Evolutionary conservation across 2,888 invertebrate species (phyloP).

Genomic region (Epirrita christyi): DNA sequence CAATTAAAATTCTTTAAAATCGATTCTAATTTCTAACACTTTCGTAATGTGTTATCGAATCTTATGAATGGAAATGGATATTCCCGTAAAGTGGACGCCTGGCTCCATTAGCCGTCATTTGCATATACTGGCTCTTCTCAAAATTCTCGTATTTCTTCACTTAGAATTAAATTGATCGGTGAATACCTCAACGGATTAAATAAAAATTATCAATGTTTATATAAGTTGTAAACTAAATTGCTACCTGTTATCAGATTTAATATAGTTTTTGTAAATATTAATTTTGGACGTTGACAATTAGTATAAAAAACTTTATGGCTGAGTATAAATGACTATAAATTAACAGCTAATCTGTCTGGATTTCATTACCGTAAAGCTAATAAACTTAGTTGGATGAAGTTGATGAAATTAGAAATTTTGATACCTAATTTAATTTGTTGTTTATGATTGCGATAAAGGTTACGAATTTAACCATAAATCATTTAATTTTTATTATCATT

Average conservation of each 20-base stretch:
- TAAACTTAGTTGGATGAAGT: conserved; percentile 7
- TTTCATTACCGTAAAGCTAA: conserved; percentile 16
- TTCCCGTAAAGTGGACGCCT: conserved; percentile 55
- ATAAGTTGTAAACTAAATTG: conserved; percentile 55
- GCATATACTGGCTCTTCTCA: conserved; percentile 65
- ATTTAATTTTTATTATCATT: conserved; percentile 11
- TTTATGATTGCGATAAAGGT: conserved; percentile 23
- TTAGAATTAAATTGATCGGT: conserved; percentile 54
- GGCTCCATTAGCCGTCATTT: conserved; percentile 64
- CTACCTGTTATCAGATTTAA: conserved; percentile 54
- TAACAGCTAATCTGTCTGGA: conserved; percentile 18
- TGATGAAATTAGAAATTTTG: conserved; percentile 17
- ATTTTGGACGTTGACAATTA: conserved; percentile 32
- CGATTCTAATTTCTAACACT: conserved; percentile 41
- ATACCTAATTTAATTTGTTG: conserved; percentile 1
- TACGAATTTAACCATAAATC: neutral
- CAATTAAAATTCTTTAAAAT: conserved; percentile 33
- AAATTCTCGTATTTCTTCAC: conserved; percentile 56
- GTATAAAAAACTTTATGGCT: conserved; percentile 28
- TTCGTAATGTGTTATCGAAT: conserved; percentile 31
- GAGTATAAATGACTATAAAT: conserved; percentile 28
- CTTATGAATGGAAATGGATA: conserved; percentile 63
- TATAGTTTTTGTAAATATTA: conserved; percentile 48
- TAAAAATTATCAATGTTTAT: conserved; percentile 68
- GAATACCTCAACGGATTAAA: conserved; percentile 60